Base-by-base conservation (phyloP, 2,797 vertebrate species). In the Semaprochilodus insignis region DNA sequence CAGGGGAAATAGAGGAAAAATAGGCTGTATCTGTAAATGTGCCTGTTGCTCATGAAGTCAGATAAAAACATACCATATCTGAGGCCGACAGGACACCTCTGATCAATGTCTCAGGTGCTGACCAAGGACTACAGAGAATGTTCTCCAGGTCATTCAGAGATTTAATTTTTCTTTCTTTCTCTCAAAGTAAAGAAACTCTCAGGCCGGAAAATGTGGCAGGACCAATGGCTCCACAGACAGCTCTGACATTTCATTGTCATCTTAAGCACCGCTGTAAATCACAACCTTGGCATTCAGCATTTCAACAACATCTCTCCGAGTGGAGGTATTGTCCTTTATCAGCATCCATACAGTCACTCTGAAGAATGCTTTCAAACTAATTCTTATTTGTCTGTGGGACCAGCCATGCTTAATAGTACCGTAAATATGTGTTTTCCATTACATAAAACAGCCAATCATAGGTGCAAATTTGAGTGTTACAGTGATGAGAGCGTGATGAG, bases 181-280 rank as follows among this genome's bases (percentile, higher is more conserved):
- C 44, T 71, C 15, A 71, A 69, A 23, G 19, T 13, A n/a, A 54
- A 27, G 16, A 27, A n/a, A 36, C 52, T 21, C 31, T 74, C 25
- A 60, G 36, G 3, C 11, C 14, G 34, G 31, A n/a, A 74, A 57
- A 74, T n/a, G 27, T 60, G 73, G 5, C 34, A 13, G 5, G 6
- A 11, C 16, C 23, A 36, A 19, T 16, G n/a, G 27, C 25, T 57
- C 16, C 17, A 36, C 27, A 74, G 27, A 74, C 72, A 57, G 17
- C 21, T 19, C 54, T 34, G 19, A 74, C 10, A 59, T 36, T 74
- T 52, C 19, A 34, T 16, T 40, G 52, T 74, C 54, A 59, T 40
- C 16, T 17, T 75, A 60, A 60, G 55, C 34, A 57, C 21, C 16
- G 34, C 73, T 74, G 72, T 40, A 74, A 74, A 59, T 74, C 52